Evolutionary conservation across 2,888 invertebrate genomes (phyloP), one percentile per base, ranked within the genome.

Genomic region (Dryomyza anilis): DNA sequence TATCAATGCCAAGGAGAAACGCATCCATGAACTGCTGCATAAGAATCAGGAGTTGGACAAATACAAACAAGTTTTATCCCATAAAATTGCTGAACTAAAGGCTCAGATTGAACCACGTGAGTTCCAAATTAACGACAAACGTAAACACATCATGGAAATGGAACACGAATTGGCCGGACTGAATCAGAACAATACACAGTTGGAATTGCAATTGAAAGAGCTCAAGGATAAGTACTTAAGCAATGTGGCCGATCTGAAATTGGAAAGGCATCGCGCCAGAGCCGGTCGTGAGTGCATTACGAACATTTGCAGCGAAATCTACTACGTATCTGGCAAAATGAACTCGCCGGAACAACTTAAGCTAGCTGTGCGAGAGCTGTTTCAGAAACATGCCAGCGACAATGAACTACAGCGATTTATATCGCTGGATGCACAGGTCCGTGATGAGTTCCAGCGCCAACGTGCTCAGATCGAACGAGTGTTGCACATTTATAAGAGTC

Each of bases 41-140:
- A 93, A 91, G 77, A 95, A 93, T 77, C 90, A 91, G 76, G 95
- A 96, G 78, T 82, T 96, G 69, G 95, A 96, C 78, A 96, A 96
- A 81, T 94, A 92, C 80, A 95, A 94, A 78, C 95, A 94, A 80
- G 94, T 96, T 1, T 84, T 96, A 33, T 93, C 93, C 76, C 94
- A 94, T 78, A 95, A 95, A 82, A 94, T 96, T 66, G 89, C 91
- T 30, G 95, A 96, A 76, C 81, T 96, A 23, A 92, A 93, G 80
- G 89, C 89, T 76, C 90, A 91, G 84, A 93, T 96, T 75, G 93
- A 94, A 77, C 95, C 95, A 1, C 87, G 91, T 71, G 94, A 95
- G 77, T 87, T 89, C 69, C 92, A 92, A 76, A 95, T 96, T 72
- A 89, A 90, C 79, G 90, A 91, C 72, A 91, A 93, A 84, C 91